These are phyloP conservation scores for Drosophila meridiana DNA, from an alignment of 2,888 invertebrate genomes.

Conservation along the genomic window DNA sequence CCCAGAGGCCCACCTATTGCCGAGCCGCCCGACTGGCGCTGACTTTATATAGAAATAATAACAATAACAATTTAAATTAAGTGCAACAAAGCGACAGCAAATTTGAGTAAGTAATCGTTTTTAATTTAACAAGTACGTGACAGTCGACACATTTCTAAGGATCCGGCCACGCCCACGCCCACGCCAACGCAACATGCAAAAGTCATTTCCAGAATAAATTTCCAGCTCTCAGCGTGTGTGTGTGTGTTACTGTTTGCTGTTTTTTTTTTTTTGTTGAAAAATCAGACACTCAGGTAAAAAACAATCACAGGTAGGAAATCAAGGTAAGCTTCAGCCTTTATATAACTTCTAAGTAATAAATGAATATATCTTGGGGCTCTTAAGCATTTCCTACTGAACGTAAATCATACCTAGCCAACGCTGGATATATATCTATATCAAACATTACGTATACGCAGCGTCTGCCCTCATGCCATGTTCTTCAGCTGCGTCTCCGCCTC, in stretches of 20 bases:
- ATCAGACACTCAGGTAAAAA: slow-evolving; percentile 11
- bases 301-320: slow-evolving; percentile 9
- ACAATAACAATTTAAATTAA: slow-evolving; percentile 78
- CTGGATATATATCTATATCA: not conserved
- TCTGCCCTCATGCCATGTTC: not conserved
- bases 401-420: not conserved
- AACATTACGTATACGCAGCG: slow-evolving; percentile 2
- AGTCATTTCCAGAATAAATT: slow-evolving; percentile 40
- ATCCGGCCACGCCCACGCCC: not conserved
- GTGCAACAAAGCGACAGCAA: slow-evolving; percentile 66
- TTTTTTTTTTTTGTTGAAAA: slow-evolving; percentile 19
- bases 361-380: not conserved
- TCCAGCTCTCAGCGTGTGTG: not conserved
- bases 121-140: slow-evolving; percentile 79
- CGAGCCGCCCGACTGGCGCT: slow-evolving; percentile 16
- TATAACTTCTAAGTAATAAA: not conserved
- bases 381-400: no score
- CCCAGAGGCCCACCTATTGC: slow-evolving; percentile 14
- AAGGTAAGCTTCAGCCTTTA: not conserved
- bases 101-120: slow-evolving; percentile 77
- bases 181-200: slow-evolving; percentile 22
- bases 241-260: slow-evolving; percentile 1
- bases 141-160: slow-evolving; percentile 51
- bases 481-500: no score
- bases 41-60: slow-evolving; percentile 77